Conservation (phyloP, 2,797 vertebrate genomes). For the Bufotes viridis region DNA sequence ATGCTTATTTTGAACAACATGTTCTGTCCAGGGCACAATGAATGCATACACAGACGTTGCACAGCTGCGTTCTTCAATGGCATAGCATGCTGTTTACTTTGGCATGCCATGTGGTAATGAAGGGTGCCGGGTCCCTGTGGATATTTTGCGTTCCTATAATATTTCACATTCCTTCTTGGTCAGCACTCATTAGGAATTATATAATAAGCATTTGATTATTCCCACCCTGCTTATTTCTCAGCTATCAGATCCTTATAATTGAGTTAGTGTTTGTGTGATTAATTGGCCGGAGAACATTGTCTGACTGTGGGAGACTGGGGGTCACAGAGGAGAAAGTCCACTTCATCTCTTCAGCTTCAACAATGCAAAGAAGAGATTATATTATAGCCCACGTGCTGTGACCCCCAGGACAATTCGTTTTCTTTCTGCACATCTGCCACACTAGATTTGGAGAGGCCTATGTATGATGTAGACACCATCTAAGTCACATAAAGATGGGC, state of each 20-base stretch:
- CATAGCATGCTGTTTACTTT: neutral
- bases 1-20: neutral
- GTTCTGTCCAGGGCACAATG: neutral
- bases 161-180: slow-evolving; percentile 53
- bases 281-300: slow-evolving; percentile 55
- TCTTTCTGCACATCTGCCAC: too few relatives aligned
- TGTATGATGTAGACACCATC: too few relatives aligned
- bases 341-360: slow-evolving; percentile 24
- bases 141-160: slow-evolving; percentile 50
- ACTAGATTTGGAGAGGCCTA: too few relatives aligned
- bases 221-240: neutral
- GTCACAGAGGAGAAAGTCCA: slow-evolving; percentile 21
- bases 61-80: neutral
- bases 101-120: slow-evolving; percentile 6
- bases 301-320: slow-evolving; percentile 40
- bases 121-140: slow-evolving; percentile 39
- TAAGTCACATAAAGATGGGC: too few relatives aligned
- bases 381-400: neutral
- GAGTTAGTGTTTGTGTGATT: slow-evolving; percentile 54
- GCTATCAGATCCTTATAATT: slow-evolving; percentile 39
- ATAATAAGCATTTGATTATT: slow-evolving; percentile 51
- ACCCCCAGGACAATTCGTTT: too few relatives aligned
- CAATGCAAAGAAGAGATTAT: neutral
- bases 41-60: neutral
- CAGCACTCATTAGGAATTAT: slow-evolving; percentile 42